Evolutionary conservation across 2,888 invertebrate species (phyloP).

Genomic region (Synergus japonicus): DNA sequence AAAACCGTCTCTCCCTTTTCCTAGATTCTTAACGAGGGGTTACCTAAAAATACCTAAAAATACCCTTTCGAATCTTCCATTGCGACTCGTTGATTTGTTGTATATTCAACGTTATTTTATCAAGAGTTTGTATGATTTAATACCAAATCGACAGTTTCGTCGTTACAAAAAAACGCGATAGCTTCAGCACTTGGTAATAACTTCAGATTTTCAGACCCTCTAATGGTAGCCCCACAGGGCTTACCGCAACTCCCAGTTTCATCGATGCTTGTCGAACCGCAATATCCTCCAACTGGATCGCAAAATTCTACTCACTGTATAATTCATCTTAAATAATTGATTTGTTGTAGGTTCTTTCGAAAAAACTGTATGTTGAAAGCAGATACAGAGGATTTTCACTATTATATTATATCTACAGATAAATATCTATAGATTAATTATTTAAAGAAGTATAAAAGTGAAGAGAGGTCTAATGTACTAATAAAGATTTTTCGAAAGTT

Average conservation of each 20-base stretch:
- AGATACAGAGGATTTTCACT: not conserved
- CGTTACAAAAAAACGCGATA: slow-evolving; percentile 4
- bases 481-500: not conserved
- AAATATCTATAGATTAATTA: not conserved
- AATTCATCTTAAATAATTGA: slow-evolving; percentile 50
- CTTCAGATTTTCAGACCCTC: slow-evolving; percentile 55
- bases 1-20: not conserved
- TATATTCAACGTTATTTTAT: not conserved
- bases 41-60: not conserved
- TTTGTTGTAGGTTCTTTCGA: slow-evolving; percentile 20
- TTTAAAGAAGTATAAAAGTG: not conserved
- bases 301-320: slow-evolving; percentile 54
- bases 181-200: slow-evolving; percentile 55
- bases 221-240: slow-evolving; percentile 63
- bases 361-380: slow-evolving; percentile 22
- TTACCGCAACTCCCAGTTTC: slow-evolving; percentile 63
- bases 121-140: slow-evolving; percentile 2
- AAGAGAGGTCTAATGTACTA: too few species aligned
- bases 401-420: too few species aligned
- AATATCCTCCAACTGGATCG: slow-evolving; percentile 59
- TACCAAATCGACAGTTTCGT: slow-evolving; percentile 1
- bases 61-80: too few species aligned
- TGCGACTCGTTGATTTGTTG: too few species aligned
- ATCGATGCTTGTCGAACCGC: slow-evolving; percentile 62
- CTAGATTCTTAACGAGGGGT: slow-evolving; percentile 1